These are phyloP conservation scores for Phylloscopus whistleri DNA, from an alignment of 2,113 vertebrate species.

Conservation along the genomic window DNA sequence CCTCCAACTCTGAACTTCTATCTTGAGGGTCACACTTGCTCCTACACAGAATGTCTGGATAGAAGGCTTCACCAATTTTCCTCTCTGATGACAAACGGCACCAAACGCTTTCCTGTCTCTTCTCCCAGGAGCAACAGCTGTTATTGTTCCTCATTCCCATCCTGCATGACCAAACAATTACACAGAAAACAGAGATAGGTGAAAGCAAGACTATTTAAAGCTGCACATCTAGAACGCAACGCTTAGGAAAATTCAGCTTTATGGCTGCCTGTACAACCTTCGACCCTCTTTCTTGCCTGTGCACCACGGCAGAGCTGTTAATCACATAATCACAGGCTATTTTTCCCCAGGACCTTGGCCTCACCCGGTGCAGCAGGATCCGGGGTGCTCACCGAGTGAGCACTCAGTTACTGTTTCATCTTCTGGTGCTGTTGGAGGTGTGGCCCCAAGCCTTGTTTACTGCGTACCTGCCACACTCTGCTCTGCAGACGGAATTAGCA, in stretches of 20 bases:
- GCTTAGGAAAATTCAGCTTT: not conserved
- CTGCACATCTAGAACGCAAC: not conserved
- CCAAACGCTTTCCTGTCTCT: not conserved
- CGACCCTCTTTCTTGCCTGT: not conserved
- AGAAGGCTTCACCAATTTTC: not conserved
- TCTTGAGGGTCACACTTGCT: not conserved
- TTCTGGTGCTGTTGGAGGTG: not conserved
- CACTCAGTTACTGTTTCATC: not conserved
- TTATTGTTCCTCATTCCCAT: not conserved
- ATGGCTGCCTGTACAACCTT: not conserved
- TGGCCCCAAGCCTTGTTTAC: conserved; percentile 7
- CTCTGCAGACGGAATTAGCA: not conserved
- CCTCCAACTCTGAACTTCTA: not conserved
- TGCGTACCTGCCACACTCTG: not conserved
- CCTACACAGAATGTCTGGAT: not conserved
- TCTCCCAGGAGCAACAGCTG: not conserved
- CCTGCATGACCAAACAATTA: not conserved
- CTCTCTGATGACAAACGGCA: not conserved
- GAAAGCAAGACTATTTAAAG: not conserved
- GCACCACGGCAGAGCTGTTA: not conserved
- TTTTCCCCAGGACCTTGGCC: not conserved
- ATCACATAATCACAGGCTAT: conserved; percentile 4
- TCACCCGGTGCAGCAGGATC: conserved; percentile 18
- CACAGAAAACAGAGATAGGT: not conserved
- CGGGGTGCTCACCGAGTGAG: not conserved